Conservation (phyloP, 2,888 invertebrate species). For the Cerceris rybyensis region DNA sequence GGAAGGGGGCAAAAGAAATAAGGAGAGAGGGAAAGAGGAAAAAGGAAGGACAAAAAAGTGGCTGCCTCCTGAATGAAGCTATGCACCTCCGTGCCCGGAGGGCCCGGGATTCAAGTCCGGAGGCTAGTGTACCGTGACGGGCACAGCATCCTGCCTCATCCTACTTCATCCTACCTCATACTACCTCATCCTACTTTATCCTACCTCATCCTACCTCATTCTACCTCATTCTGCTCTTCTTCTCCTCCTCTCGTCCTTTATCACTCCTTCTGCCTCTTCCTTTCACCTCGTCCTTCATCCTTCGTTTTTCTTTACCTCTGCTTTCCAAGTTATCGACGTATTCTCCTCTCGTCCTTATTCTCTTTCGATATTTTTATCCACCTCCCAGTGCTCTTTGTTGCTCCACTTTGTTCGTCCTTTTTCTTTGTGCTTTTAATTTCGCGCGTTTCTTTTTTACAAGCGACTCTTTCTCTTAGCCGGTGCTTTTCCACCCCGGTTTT, state of each 20-base stretch:
- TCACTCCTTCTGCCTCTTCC: conserved; percentile 47
- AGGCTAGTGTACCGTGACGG: conserved; percentile 78
- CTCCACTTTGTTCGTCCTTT: neutral
- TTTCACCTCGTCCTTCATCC: conserved; percentile 34
- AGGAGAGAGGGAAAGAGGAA: conserved; percentile 23
- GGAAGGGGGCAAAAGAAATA: neutral
- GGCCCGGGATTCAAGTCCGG: conserved; percentile 75
- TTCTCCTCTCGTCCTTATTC: conserved; percentile 16
- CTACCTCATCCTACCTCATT: neutral
- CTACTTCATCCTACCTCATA: conserved; percentile 39
- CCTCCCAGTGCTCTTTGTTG: neutral
- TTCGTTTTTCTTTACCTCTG: conserved; percentile 9
- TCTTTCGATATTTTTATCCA: neutral
- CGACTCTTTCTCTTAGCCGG: too few species aligned
- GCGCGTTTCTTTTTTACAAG: too few species aligned
- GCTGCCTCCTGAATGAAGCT: conserved; percentile 69
- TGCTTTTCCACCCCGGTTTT: too few species aligned
- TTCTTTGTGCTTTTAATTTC: neutral
- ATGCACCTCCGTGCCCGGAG: conserved; percentile 73
- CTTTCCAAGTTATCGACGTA: conserved; percentile 6
- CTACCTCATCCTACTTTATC: conserved; percentile 21
- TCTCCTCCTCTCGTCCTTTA: conserved; percentile 11
- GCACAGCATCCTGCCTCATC: conserved; percentile 77
- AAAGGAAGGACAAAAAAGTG: conserved; percentile 51
- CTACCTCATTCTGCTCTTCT: conserved; percentile 39